A percentile compares a stretch with the other conserved stretches of the same genome.
Evolutionary conservation across 92 coral and sea anemone species (phyloP).

Genomic region (Umimayanthus kanabou): DNA sequence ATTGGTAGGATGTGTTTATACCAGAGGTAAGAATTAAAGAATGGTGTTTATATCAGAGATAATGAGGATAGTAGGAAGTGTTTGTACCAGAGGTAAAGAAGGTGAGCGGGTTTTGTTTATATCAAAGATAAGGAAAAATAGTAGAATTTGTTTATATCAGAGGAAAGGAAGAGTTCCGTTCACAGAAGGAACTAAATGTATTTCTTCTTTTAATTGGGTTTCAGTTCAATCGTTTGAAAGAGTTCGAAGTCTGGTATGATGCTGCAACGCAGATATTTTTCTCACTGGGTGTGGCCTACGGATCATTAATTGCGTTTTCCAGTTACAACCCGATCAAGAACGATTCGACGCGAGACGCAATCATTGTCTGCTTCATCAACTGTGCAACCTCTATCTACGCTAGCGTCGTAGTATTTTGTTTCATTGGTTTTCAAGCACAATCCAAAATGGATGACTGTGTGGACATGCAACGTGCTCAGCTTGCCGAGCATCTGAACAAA

Average conservation of each 20-base stretch:
- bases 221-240: conserved; percentile 89
- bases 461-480: conserved; percentile 50
- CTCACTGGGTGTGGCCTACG: conserved; percentile 98
- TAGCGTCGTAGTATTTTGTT: conserved; percentile 95
- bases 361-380: conserved; percentile 93
- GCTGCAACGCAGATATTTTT: conserved; percentile 97
- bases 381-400: conserved; percentile 98
- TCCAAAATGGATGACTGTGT: conserved; percentile 83
- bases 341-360: conserved; percentile 96
- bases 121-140: no score
- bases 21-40: no score
- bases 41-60: no score
- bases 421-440: conserved; percentile 94
- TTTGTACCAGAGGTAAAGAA: no score
- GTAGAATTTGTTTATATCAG: no score
- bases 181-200: neutral
- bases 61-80: no score
- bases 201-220: neutral
- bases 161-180: no score
- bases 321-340: conserved; percentile 97
- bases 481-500: conserved; percentile 57
- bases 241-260: conserved; percentile 94
- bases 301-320: conserved; percentile 95
- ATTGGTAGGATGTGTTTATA: no score
- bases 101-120: no score